These are phyloP conservation scores for Conus betulinus DNA, from an alignment of 1,140 invertebrate species.

Conservation along the genomic window DNA sequence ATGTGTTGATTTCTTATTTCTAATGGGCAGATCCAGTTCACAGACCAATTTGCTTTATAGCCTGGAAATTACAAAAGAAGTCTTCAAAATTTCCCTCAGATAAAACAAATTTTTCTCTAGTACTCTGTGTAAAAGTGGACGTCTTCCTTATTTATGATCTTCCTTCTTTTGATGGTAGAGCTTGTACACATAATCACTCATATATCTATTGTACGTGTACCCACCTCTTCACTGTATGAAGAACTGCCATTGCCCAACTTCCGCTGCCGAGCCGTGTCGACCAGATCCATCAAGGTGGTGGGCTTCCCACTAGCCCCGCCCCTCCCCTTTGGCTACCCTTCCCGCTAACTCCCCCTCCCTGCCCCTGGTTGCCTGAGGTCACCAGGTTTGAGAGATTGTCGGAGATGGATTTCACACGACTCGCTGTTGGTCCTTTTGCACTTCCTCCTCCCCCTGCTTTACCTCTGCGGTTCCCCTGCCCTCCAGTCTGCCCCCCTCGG, in stretches of 20 bases:
- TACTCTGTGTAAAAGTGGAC: too few species aligned
- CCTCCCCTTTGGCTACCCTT: not conserved
- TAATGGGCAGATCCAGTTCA: too few species aligned
- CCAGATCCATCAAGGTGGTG: constrained; percentile 17
- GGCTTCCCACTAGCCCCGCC: not conserved
- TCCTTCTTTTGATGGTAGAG: too few species aligned
- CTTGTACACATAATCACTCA: not conserved
- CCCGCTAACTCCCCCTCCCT: not conserved
- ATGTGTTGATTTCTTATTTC: too few species aligned
- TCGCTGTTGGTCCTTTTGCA: not conserved
- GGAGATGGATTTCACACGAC: not conserved
- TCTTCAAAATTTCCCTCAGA: too few species aligned
- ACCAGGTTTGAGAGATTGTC: not conserved
- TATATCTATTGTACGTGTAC: not conserved
- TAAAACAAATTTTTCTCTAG: too few species aligned
- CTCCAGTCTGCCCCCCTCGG: not conserved
- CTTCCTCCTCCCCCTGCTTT: not conserved
- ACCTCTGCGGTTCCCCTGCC: not conserved
- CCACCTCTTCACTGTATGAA: constrained; percentile 1
- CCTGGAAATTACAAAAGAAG: too few species aligned
- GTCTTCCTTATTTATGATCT: too few species aligned
- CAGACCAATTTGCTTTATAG: too few species aligned
- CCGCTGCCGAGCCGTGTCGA: not conserved
- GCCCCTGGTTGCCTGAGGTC: not conserved
- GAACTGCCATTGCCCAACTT: not conserved